Percentiles rank a stretch among this genome's conserved stretches.
phyloP scores from a whole-genome alignment of 1,140 invertebrate genomes.

The Plutomurus gul region DNA sequence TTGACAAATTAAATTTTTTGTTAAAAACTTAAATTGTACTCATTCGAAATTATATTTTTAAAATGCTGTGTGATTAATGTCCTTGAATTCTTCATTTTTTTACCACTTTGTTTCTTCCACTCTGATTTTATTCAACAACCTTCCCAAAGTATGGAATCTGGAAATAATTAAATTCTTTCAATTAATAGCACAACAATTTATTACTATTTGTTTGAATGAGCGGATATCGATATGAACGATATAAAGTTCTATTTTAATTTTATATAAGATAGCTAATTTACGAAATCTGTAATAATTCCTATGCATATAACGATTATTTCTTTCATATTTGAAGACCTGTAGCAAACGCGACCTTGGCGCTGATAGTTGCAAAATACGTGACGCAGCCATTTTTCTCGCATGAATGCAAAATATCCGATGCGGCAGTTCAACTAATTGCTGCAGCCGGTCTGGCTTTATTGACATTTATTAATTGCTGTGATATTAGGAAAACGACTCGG shows the following conservation, averaged over 20 bases:
- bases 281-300: background rate
- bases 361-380: conserved; percentile 95
- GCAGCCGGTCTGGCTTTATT: conserved; percentile 77
- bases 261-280: background rate
- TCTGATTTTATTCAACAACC: no score
- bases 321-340: conserved; percentile 67
- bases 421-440: conserved; percentile 73
- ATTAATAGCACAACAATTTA: no score
- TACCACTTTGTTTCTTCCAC: no score
- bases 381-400: conserved; percentile 85
- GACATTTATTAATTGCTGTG: conserved; percentile 85
- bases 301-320: no score
- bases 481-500: conserved; percentile 82
- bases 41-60: no score
- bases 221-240: no score
- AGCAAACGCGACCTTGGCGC: conserved; percentile 92
- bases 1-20: background rate
- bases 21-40: background rate
- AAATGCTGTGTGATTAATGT: no score
- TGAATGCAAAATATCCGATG: conserved; percentile 69
- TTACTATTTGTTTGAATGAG: no score
- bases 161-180: no score
- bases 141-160: no score
- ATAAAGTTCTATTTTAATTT: no score
- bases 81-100: no score